These are phyloP conservation scores for Sebastes hubbsi DNA, from an alignment of 2,797 vertebrate species.

Conservation along the genomic window DNA sequence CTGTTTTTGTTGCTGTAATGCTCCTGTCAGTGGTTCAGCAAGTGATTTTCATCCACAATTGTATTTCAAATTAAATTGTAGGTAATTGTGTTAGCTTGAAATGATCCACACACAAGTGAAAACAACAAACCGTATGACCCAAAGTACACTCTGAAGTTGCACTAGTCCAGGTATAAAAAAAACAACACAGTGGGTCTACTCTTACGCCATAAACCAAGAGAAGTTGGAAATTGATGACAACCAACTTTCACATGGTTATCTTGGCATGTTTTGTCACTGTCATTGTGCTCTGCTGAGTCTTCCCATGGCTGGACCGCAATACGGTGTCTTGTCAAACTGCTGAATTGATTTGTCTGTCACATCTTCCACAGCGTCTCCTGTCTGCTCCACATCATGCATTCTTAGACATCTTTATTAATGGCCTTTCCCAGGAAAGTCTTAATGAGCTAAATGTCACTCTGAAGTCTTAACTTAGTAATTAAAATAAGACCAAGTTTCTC, in stretches of 20 bases:
- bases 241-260: background rate
- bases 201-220: background rate
- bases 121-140: slow-evolving; percentile 14
- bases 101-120: background rate
- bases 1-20: background rate
- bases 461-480: slow-evolving; percentile 8
- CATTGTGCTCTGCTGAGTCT: background rate
- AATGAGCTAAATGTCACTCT: slow-evolving; percentile 30
- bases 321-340: slow-evolving; percentile 31
- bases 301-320: slow-evolving; percentile 11
- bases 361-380: slow-evolving; percentile 27
- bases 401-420: slow-evolving; percentile 49
- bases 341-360: slow-evolving; percentile 56
- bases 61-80: background rate
- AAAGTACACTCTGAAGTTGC: background rate
- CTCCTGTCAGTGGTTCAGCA: slow-evolving; percentile 5
- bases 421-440: slow-evolving; percentile 18
- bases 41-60: background rate
- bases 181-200: background rate
- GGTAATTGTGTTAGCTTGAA: background rate
- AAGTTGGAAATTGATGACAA: background rate
- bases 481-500: background rate
- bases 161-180: background rate
- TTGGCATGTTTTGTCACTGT: background rate
- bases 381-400: slow-evolving; percentile 24